Base-by-base conservation (phyloP, 2,888 invertebrate species). In the Sacculina carcini region DNA sequence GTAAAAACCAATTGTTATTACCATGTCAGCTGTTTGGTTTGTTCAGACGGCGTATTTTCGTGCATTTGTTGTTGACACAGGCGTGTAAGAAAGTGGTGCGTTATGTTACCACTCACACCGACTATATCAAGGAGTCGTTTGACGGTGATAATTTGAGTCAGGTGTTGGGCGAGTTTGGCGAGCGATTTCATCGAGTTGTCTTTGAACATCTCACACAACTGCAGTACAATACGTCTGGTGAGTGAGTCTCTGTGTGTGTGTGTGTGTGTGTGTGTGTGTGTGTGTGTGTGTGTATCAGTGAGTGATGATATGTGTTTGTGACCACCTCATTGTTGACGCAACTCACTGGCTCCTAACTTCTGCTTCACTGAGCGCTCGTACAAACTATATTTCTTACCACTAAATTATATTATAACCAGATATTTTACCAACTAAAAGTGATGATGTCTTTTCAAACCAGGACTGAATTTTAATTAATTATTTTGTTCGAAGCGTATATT, bases 151-250 rank as follows among this genome's bases (percentile, higher is more conserved):
- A 96, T 67, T 73, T 87, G 44, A 79, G 79, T 58, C 77, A 78
- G 5, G 77, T 90, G 10, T 69, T 90, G 31, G 75, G 81, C 48
- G 96, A 96, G 64, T 71, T 96, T 21, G 94, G 96, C 0, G 73
- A 81, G 24, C 73, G 89, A n/a, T 74, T 98, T 56, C 94, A 96
- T 66, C 73, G 89, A 48, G 79, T 87, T 47, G 79, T 98, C 57
- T 86, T 86, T 62, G 90, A 94, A 57, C 96, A 98, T 65, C 71
- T 98, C 56, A 79, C 84, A 60, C 86, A 85, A 62, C 90, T 82
- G 70, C 85, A 87, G 63, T 94, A 89, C 63, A 90, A 85, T 65
- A 85, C 86, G 5, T 79, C 87, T 44, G 92, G 82, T 81, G 66
- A 59, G 52, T 24, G 7, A 32, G 5, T 26, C n/a, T 9, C 3